These are phyloP conservation scores for Apodemia duryi DNA, from an alignment of 2,888 invertebrate genomes.

Conservation along the genomic window DNA sequence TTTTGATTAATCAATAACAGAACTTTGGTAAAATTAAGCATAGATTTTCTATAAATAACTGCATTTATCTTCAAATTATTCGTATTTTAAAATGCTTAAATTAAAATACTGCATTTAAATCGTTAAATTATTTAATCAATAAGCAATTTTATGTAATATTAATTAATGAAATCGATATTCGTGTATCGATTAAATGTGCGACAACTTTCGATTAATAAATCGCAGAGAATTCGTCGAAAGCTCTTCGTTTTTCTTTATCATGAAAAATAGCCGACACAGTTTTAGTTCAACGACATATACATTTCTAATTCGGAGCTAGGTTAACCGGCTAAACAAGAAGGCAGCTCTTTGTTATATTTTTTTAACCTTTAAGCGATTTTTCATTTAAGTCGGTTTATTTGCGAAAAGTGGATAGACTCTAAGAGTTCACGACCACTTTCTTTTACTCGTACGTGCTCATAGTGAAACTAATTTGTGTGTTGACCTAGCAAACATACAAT, in stretches of 20 bases:
- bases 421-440: constrained; percentile 35
- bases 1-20: too few relatives aligned
- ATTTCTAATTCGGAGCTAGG: constrained; percentile 33
- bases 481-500: constrained; percentile 31
- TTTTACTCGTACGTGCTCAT: constrained; percentile 37
- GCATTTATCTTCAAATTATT: too few relatives aligned
- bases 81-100: too few relatives aligned
- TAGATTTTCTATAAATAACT: too few relatives aligned
- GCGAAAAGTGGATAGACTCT: constrained; percentile 33
- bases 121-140: too few relatives aligned
- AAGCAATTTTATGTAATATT: neutral
- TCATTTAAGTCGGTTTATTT: constrained; percentile 19
- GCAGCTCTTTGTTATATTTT: neutral
- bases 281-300: constrained; percentile 32
- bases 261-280: constrained; percentile 31
- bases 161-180: neutral
- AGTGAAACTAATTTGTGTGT: constrained; percentile 35
- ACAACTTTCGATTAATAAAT: constrained; percentile 7
- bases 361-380: neutral
- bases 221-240: constrained; percentile 18
- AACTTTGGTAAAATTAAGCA: too few relatives aligned
- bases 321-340: constrained; percentile 24
- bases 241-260: constrained; percentile 25
- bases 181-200: neutral
- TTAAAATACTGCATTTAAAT: too few relatives aligned